Percentiles rank a stretch among this genome's conserved stretches.
Conservation (phyloP, 2,797 vertebrate genomes). For the Gambusia yucatana region DNA sequence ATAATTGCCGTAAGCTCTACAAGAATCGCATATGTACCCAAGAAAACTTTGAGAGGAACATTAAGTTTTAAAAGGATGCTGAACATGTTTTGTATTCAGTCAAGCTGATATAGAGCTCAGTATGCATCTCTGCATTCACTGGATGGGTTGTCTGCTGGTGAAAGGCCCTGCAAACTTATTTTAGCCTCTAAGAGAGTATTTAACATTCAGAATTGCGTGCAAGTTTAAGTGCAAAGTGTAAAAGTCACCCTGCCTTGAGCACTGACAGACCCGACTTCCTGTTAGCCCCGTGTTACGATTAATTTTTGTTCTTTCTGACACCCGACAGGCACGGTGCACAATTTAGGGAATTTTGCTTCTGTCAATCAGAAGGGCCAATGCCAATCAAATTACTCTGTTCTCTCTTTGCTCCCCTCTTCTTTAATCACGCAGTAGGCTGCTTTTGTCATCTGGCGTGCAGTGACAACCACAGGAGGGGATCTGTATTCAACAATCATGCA, state of each 20-base stretch:
- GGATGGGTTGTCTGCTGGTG: constrained; percentile 21
- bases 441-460: constrained; percentile 44
- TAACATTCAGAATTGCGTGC: constrained; percentile 31
- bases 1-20: constrained; percentile 25
- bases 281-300: constrained; percentile 41
- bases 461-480: constrained; percentile 38
- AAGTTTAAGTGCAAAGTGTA: constrained; percentile 11
- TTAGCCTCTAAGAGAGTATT: constrained; percentile 24
- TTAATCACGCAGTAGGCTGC: constrained; percentile 33
- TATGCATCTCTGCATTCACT: constrained; percentile 27
- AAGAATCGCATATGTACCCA: constrained; percentile 10
- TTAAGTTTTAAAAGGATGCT: constrained; percentile 33
- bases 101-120: constrained; percentile 43
- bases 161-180: constrained; percentile 21
- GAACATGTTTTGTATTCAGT: constrained; percentile 49
- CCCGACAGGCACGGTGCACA: constrained; percentile 29
- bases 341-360: constrained; percentile 53
- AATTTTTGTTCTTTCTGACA: constrained; percentile 48
- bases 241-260: constrained; percentile 24
- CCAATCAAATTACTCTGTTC: constrained; percentile 49
- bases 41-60: constrained; percentile 25
- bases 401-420: constrained; percentile 32
- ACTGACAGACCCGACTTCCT: constrained; percentile 21
- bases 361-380: constrained; percentile 52
- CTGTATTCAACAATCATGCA: constrained; percentile 31